phyloP scores from a whole-genome alignment of 1,140 invertebrate genomes.

The Drosophila sp. region DNA sequence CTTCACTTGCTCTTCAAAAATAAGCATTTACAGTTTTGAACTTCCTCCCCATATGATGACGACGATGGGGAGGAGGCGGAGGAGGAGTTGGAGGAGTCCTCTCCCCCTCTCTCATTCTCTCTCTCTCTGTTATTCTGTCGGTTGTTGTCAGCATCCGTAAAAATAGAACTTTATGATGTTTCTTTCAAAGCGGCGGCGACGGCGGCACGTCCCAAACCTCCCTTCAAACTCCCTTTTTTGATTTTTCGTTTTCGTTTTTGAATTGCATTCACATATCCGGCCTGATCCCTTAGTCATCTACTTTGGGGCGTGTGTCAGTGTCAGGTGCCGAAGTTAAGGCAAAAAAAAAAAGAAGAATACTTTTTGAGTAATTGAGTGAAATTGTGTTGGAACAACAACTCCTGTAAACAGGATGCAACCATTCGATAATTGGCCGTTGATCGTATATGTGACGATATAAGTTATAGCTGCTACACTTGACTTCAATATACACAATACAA shows the following conservation, averaged over 20 bases:
- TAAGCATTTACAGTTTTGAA: constrained; percentile 53
- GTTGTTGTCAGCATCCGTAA: constrained; percentile 47
- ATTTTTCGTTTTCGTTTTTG: not conserved
- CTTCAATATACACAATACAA: not conserved
- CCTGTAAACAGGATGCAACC: constrained; percentile 69
- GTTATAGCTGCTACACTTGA: constrained; percentile 32
- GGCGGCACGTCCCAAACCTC: constrained; percentile 53
- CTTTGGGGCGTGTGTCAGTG: constrained; percentile 19
- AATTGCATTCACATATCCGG: constrained; percentile 69
- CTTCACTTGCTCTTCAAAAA: constrained; percentile 66
- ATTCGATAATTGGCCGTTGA: constrained; percentile 56
- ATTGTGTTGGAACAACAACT: not conserved
- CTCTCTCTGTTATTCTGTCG: constrained; percentile 17
- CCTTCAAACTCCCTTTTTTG: constrained; percentile 21
- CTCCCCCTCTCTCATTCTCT: constrained; percentile 24
- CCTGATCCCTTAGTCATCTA: constrained; percentile 20
- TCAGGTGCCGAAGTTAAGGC: constrained; percentile 22
- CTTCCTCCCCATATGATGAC: constrained; percentile 13
- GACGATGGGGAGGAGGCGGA: too few species aligned
- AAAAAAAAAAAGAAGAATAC: constrained; percentile 1
- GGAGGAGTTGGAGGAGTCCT: constrained; percentile 36
- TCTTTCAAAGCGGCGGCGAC: constrained; percentile 39
- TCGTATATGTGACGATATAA: constrained; percentile 25
- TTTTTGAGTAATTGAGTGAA: constrained; percentile 32
- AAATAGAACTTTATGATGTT: constrained; percentile 78